phyloP scores from a whole-genome alignment of 2,113 vertebrate genomes.

The Dasyprocta punctata region DNA sequence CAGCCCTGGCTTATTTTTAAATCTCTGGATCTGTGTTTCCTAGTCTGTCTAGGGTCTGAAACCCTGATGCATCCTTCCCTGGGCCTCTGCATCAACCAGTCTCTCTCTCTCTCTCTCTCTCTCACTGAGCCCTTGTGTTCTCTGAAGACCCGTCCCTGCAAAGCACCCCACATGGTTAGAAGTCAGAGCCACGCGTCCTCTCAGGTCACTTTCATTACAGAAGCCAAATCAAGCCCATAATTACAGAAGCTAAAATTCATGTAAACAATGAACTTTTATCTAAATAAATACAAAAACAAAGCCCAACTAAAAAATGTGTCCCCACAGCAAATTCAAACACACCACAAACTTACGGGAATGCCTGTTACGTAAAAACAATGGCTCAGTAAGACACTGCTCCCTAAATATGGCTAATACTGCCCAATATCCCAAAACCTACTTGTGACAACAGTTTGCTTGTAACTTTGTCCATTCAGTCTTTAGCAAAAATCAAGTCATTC shows the following conservation, averaged over 20 bases:
- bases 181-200: not conserved
- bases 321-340: not conserved
- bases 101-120: not conserved
- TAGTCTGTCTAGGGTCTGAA: not conserved
- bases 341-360: not conserved
- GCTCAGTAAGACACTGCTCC: not conserved
- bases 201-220: not conserved
- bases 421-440: not conserved
- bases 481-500: not conserved
- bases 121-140: not conserved
- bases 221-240: slow-evolving; percentile 7
- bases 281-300: not conserved
- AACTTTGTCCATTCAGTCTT: slow-evolving; percentile 22
- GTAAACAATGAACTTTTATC: not conserved
- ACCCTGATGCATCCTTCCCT: not conserved
- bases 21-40: not conserved
- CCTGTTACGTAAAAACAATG: slow-evolving; percentile 30
- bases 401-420: not conserved
- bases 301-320: not conserved
- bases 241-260: not conserved
- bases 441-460: not conserved
- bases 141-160: not conserved
- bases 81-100: no score
- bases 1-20: not conserved
- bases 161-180: not conserved